A percentile compares a stretch with the other conserved stretches of the same genome.
Conservation (phyloP, 2,113 vertebrate species). For the Plectropomus leopardus region DNA sequence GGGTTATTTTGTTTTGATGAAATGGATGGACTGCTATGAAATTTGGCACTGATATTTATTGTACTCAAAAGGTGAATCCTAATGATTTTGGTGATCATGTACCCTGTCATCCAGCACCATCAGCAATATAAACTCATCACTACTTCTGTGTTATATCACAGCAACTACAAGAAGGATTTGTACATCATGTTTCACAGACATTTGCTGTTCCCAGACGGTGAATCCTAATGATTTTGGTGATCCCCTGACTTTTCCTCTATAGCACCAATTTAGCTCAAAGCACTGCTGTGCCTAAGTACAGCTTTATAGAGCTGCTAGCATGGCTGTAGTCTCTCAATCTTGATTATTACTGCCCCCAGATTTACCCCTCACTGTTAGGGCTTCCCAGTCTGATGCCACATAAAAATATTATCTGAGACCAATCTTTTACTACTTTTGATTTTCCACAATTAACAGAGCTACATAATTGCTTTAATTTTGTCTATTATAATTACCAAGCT, state of each 20-base stretch:
- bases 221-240: not conserved
- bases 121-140: not conserved
- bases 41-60: not conserved
- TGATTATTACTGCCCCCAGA: not conserved
- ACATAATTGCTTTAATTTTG: not conserved
- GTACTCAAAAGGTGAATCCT: no score
- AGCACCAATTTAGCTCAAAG: not conserved
- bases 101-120: not conserved
- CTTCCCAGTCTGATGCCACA: not conserved
- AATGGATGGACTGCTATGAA: not conserved
- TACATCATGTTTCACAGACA: not conserved
- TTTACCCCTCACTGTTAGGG: constrained; percentile 1
- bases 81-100: not conserved
- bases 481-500: not conserved
- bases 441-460: not conserved
- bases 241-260: not conserved
- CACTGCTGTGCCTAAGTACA: not conserved
- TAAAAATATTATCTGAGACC: not conserved
- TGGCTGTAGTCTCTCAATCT: not conserved
- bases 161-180: not conserved
- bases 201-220: not conserved
- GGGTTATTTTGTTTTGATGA: no score
- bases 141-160: not conserved
- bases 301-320: not conserved
- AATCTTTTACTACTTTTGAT: not conserved